Conservation (phyloP, 2,797 vertebrate genomes). For the Pangasius krempfi region DNA sequence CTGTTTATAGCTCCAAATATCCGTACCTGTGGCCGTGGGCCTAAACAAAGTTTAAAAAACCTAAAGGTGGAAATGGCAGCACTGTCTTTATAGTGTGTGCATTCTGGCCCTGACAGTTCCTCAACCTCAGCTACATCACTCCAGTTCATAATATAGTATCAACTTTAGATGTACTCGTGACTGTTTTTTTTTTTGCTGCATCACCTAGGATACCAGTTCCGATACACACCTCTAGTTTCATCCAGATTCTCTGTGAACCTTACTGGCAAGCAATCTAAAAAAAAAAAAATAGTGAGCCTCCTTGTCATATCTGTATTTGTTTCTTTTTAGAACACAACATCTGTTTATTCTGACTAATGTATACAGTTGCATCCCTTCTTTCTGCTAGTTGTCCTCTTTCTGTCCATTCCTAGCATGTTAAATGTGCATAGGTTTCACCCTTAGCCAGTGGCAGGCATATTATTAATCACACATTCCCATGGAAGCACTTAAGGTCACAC, state of each 20-base stretch:
- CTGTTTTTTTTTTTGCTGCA: neutral
- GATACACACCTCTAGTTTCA: neutral
- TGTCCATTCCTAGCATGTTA: neutral
- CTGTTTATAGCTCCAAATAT: neutral
- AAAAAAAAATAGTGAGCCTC: neutral
- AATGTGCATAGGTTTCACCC: conserved; percentile 34
- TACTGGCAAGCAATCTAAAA: neutral
- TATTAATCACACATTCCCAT: conserved; percentile 62
- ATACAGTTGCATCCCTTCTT: neutral
- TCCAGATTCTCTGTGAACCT: neutral
- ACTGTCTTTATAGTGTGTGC: neutral
- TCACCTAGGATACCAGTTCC: neutral
- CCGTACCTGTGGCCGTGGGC: neutral
- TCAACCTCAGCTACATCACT: neutral
- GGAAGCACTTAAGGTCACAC: conserved; percentile 63
- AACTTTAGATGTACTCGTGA: neutral
- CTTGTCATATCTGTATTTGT: neutral
- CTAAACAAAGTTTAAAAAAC: neutral
- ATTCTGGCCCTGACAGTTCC: neutral
- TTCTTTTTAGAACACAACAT: too few species aligned
- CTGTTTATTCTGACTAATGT: neutral
- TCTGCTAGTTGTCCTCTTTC: neutral
- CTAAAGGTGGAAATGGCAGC: neutral
- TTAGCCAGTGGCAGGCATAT: conserved; percentile 49
- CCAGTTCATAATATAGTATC: neutral